A percentile compares a stretch with the other conserved stretches of the same genome.
These are phyloP conservation scores for Dromius quadrimaculatus DNA, from an alignment of 2,888 invertebrate genomes.

Conservation along the genomic window DNA sequence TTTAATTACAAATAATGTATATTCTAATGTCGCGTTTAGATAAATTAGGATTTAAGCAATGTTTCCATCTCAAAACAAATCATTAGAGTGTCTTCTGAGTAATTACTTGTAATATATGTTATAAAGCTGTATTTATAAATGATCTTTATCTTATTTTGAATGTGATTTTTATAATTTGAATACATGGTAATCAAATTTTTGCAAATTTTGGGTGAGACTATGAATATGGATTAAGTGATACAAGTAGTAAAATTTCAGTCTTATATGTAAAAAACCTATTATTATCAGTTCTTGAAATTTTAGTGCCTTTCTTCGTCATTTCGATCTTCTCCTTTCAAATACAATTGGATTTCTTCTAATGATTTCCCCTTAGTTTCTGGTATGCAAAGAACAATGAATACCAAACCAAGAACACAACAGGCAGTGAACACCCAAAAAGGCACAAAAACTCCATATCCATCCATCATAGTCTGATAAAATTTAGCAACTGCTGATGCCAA, in stretches of 20 bases:
- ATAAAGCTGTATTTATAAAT: too few species aligned
- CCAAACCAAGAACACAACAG: constrained; percentile 72
- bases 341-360: constrained; percentile 76
- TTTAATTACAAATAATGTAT: too few species aligned
- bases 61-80: too few species aligned
- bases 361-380: constrained; percentile 81
- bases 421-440: constrained; percentile 75
- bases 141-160: too few species aligned
- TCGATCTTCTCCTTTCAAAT: constrained; percentile 67
- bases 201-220: too few species aligned
- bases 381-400: constrained; percentile 72
- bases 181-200: too few species aligned
- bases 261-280: constrained; percentile 31
- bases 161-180: too few species aligned
- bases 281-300: not conserved
- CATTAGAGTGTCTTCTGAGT: too few species aligned
- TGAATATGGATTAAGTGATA: too few species aligned
- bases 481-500: constrained; percentile 68
- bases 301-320: constrained; percentile 34
- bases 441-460: constrained; percentile 72
- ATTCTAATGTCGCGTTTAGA: too few species aligned
- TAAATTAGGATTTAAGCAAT: too few species aligned
- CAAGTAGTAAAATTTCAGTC: constrained; percentile 45
- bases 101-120: too few species aligned
- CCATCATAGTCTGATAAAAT: constrained; percentile 69